Evolutionary conservation across 2,888 invertebrate genomes (phyloP), one percentile per base, ranked within the genome.

Genomic region (Lycocerus yunnanus): DNA sequence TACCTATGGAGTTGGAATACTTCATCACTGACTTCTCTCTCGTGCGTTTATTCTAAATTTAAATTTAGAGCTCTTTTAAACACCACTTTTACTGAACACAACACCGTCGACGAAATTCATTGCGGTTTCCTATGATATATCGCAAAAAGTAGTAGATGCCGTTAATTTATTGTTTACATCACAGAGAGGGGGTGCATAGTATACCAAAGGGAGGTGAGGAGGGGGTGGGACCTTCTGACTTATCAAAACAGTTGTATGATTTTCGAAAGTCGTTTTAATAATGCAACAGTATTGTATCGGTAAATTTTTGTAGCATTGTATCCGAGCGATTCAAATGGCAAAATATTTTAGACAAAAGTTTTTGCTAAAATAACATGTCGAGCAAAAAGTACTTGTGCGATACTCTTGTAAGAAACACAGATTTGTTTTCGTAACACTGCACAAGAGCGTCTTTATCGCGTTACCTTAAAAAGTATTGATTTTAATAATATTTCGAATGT

Each of bases 11-110:
- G 61, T 58, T 68, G 18, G 43, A 66, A 67, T 67, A 43, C 20
- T 68, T 68, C 72, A 18, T 65, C 68, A 68, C 60, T 15, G 43
- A 72, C 72, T 66, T 58, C 58, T 68, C 61, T 68, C 65, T 65
- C 68, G 15, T 43, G 16, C 60, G 20, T 63, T 58, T 67, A 24
- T 72, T 68, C 61, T 61, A 68, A 69, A 60, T 60, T 63, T 63
- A 18, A 43, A 43, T 43, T 43, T 43, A 43, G n/a, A 43, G 2
- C 43, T 43, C 43, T n/a, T 43, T 43, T n/a, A 43, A 43, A 43
- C 43, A n/a, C n/a, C n/a, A 43, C 6, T 43, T 43, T 43, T n/a
- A 43, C 43, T 43, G n/a, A 5, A 43, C 43, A 43, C n/a, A 43
- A n/a, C 43, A 43, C n/a, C n/a, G 43, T 43, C n/a, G n/a, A 43